A percentile compares a stretch with the other conserved stretches of the same genome.
These are phyloP conservation scores for Phocides pigmalion DNA, from an alignment of 1,140 invertebrate genomes.

Conservation along the genomic window DNA sequence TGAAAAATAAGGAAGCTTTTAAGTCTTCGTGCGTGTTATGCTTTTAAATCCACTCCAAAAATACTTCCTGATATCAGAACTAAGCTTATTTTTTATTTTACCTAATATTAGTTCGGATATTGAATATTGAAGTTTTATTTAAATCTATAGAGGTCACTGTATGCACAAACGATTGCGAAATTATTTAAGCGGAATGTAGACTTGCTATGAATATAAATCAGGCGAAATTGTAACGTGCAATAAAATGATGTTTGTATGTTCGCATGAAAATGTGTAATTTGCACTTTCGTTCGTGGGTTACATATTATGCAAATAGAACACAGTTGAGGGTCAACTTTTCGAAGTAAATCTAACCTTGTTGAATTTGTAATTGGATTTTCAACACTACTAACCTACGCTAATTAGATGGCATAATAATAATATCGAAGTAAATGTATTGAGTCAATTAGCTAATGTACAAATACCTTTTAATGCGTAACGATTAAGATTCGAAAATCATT, in stretches of 20 bases:
- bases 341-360: background rate
- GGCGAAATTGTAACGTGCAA: background rate
- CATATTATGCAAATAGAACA: background rate
- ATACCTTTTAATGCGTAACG: too few species aligned
- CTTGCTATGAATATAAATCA: background rate
- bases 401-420: too few species aligned
- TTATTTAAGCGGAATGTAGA: background rate
- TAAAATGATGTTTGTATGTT: background rate
- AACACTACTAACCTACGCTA: too few species aligned
- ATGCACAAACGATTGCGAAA: background rate
- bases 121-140: too few species aligned
- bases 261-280: background rate
- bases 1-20: background rate
- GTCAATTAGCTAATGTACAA: too few species aligned
- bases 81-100: background rate
- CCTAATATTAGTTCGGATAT: too few species aligned
- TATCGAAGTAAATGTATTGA: too few species aligned
- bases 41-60: background rate
- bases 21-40: background rate
- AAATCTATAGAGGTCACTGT: too few species aligned
- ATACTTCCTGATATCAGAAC: background rate
- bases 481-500: too few species aligned
- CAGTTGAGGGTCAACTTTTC: background rate
- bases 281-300: background rate
- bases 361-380: background rate